Conservation (phyloP, 2,888 invertebrate genomes). For the Norana najaformis region DNA sequence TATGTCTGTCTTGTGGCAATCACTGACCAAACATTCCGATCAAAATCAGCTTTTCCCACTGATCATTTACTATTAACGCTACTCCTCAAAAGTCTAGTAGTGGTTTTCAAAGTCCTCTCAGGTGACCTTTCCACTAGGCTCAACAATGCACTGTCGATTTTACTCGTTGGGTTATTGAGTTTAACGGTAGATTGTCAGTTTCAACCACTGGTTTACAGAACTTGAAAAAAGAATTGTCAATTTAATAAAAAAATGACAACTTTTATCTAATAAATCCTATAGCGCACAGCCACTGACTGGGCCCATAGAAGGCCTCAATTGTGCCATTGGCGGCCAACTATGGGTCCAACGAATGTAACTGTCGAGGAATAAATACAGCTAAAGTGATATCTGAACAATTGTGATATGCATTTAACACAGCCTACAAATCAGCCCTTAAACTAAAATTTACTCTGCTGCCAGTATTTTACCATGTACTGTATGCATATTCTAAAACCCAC, state of each 20-base stretch:
- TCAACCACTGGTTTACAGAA: background rate
- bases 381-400: background rate
- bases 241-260: background rate
- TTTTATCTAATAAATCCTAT: background rate
- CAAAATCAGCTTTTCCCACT: too few species aligned
- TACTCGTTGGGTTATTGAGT: too few species aligned
- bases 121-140: too few species aligned
- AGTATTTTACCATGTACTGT: background rate
- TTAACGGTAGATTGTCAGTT: too few species aligned
- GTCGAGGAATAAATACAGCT: background rate
- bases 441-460: background rate
- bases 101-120: too few species aligned
- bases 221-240: background rate
- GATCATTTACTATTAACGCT: too few species aligned
- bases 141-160: too few species aligned
- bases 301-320: background rate
- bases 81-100: too few species aligned
- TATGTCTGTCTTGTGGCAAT: too few species aligned
- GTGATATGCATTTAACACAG: background rate
- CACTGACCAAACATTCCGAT: too few species aligned
- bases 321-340: background rate
- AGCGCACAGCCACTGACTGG: background rate
- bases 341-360: background rate
- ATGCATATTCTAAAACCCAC: background rate
- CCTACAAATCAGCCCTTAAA: background rate